Conservation (phyloP, 2,113 vertebrate species). For the Tonatia bakeri region DNA sequence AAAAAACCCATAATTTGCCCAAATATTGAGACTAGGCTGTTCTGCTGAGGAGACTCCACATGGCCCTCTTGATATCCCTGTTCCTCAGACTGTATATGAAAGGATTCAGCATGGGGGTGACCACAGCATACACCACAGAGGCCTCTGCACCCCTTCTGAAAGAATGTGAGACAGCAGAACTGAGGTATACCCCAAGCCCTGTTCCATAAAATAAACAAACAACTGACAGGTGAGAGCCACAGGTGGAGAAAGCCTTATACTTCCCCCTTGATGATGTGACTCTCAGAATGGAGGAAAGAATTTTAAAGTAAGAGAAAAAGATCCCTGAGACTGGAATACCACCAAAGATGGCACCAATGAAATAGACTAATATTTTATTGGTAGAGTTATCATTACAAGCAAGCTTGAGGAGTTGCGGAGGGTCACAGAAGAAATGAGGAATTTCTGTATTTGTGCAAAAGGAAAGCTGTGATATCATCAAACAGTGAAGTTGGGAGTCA, state of each 20-base stretch:
- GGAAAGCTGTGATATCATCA: background rate
- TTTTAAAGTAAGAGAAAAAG: background rate
- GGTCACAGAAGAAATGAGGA: constrained; percentile 6
- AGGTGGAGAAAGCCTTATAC: constrained; percentile 40
- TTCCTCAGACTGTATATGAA: background rate
- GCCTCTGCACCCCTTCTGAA: background rate
- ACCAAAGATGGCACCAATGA: background rate
- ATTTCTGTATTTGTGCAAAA: background rate
- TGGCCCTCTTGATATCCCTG: background rate
- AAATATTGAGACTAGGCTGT: background rate
- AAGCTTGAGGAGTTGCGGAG: background rate
- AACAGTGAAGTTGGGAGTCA: background rate
- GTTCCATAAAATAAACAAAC: constrained; percentile 38
- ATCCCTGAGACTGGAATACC: background rate
- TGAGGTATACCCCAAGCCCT: background rate
- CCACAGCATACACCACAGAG: background rate
- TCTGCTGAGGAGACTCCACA: background rate
- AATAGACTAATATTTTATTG: background rate
- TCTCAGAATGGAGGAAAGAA: background rate
- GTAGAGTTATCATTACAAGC: background rate
- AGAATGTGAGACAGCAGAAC: background rate
- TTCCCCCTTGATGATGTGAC: background rate
- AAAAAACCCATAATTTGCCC: background rate
- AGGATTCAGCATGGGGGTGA: background rate
- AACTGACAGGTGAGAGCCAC: constrained; percentile 5